Evolutionary conservation across 30 jellyfish, hydroid and myxozoan species (phyloP).

Genomic region (Calvadosia cruxmelitensis): DNA sequence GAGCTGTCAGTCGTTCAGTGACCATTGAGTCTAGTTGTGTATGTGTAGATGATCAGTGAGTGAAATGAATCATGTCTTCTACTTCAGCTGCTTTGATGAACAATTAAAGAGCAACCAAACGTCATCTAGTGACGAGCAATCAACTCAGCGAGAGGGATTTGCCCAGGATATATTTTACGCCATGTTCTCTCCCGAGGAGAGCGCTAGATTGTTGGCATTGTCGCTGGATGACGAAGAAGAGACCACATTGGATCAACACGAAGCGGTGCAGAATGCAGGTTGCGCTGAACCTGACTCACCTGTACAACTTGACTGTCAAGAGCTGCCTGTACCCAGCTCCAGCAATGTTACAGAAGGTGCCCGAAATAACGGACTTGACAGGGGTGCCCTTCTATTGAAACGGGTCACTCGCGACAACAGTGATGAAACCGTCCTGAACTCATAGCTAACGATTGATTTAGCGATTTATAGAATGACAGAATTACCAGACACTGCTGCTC

Average conservation of each 20-base stretch:
- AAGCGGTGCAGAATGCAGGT: conserved; percentile 3
- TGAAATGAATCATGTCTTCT: not conserved
- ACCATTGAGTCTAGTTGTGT: not conserved
- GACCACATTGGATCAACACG: conserved; percentile 3
- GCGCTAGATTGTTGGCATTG: conserved; percentile 10
- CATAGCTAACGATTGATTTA: no score
- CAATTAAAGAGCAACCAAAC: conserved; percentile 25
- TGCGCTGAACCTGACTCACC: conserved; percentile 10
- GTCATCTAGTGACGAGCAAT: conserved; percentile 31
- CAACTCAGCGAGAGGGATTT: conserved; percentile 37
- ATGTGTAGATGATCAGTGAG: no score
- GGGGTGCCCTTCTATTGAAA: no score
- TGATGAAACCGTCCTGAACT: no score
- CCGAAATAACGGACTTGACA: no score
- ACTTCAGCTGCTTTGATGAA: conserved; percentile 55
- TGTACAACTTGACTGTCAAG: no score
- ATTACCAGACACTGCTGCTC: no score
- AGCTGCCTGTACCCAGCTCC: no score
- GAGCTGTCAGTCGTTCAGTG: not conserved
- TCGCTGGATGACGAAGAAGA: not conserved
- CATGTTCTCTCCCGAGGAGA: conserved; percentile 60
- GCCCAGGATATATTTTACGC: conserved; percentile 67
- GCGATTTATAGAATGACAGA: no score
- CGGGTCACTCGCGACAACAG: no score
- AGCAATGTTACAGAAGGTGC: no score